Conservation (phyloP, 2,888 invertebrate genomes). For the Polydrusus cervinus region DNA sequence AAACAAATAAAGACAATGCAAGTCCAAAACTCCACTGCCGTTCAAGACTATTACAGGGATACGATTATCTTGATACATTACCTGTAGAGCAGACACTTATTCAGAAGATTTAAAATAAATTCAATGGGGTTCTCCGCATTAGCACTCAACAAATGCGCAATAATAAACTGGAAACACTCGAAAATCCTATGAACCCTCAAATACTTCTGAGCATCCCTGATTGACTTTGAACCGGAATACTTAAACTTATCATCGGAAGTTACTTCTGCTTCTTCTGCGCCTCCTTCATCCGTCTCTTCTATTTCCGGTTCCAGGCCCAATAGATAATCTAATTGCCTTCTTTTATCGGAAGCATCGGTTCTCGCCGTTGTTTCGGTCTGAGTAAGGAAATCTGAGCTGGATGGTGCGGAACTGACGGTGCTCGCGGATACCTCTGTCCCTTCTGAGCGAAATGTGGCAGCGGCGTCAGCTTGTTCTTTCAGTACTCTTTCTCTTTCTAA, state of each 20-base stretch:
- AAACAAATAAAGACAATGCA: no score
- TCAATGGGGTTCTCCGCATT: slow-evolving; percentile 70
- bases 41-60: no score
- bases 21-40: no score
- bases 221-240: slow-evolving; percentile 59
- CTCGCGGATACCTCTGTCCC: not conserved
- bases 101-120: slow-evolving; percentile 70
- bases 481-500: not conserved
- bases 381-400: slow-evolving; percentile 39
- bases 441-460: not conserved
- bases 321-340: slow-evolving; percentile 62
- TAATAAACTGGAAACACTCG: slow-evolving; percentile 71
- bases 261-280: slow-evolving; percentile 22
- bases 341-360: slow-evolving; percentile 35
- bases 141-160: slow-evolving; percentile 69
- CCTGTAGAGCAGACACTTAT: slow-evolving; percentile 71
- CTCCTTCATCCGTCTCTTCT: slow-evolving; percentile 23
- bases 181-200: slow-evolving; percentile 69
- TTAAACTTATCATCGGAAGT: slow-evolving; percentile 52
- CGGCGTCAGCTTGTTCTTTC: not conserved
- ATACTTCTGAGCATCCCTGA: slow-evolving; percentile 68
- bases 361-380: slow-evolving; percentile 53
- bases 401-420: slow-evolving; percentile 40
- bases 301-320: slow-evolving; percentile 57
- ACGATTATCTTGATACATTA: not conserved